Evolutionary conservation across 2,888 invertebrate species (phyloP), one percentile per base, ranked within the genome.

Genomic region (Tortrix viridana): DNA sequence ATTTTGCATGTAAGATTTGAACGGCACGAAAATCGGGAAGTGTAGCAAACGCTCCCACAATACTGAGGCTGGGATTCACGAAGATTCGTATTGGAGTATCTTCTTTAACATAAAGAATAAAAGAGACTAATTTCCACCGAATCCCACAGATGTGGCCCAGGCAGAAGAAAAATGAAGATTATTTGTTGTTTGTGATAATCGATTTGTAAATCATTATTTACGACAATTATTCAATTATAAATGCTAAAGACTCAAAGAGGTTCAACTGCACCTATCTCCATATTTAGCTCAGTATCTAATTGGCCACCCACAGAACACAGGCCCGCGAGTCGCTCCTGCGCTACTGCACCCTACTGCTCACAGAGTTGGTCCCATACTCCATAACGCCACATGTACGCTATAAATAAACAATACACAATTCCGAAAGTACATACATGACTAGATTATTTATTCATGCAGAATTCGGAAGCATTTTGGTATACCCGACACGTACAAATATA

Each of bases 381-480:
- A 85, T 82, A 82, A 86, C 81, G 75, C 82, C 82, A 81, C 82
- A 80, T 82, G 85, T 86, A 86, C 79, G 79, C 86, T 90, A 89
- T 84, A 87, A 89, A 88, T 89, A 81, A 88, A 86, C 83, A 89
- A 84, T 85, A 83, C 86, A 88, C 84, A 85, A 86, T 89, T 92
- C 92, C 92, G 92, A 92, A 89, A 91, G 89, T 88, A 91, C 91
- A 89, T 91, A 92, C 91, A 90, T 81, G 92, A 91, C 92, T 92
- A 92, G 92, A 92, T 91, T 85, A 88, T 84, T 89, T 91, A 86
- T 89, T 90, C 92, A 92, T 92, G 92, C 84, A 92, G 90, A 89
- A 89, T 92, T 92, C 92, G 91, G 92, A 92, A 91, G 84, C 75
- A 88, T 87, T 91, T 90, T 89, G 90, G 89, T 89, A 89, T 86